Evolutionary conservation across 1,140 invertebrate genomes (phyloP).

Genomic region (Propsilocerus akamusi): DNA sequence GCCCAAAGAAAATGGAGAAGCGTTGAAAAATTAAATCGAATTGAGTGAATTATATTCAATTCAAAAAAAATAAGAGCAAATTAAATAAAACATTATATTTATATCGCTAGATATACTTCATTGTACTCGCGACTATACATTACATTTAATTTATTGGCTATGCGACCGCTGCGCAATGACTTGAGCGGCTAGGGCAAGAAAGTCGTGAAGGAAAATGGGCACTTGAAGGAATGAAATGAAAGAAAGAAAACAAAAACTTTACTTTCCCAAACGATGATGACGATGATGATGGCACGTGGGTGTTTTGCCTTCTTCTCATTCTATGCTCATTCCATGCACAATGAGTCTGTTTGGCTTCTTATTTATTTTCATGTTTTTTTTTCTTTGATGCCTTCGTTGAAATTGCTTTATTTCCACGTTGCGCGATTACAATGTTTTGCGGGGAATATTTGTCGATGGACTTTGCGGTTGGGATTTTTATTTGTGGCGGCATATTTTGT

Average conservation of each 20-base stretch:
- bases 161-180: not conserved
- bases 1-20: too few species aligned
- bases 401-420: constrained; percentile 4
- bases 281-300: constrained; percentile 3
- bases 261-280: not conserved
- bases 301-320: not conserved
- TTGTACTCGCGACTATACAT: not conserved
- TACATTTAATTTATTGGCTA: not conserved
- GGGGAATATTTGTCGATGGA: too few species aligned
- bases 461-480: too few species aligned
- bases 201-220: not conserved
- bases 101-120: not conserved
- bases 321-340: not conserved
- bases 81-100: not conserved
- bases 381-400: not conserved
- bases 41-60: constrained; percentile 1
- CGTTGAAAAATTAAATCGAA: not conserved
- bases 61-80: not conserved
- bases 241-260: not conserved
- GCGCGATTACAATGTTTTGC: too few species aligned
- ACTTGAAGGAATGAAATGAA: not conserved
- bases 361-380: not conserved
- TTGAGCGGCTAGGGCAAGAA: not conserved
- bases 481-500: too few species aligned
- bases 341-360: not conserved